These are phyloP conservation scores for Drosophila pseudotalamancana DNA, from an alignment of 2,888 invertebrate species.

Conservation along the genomic window DNA sequence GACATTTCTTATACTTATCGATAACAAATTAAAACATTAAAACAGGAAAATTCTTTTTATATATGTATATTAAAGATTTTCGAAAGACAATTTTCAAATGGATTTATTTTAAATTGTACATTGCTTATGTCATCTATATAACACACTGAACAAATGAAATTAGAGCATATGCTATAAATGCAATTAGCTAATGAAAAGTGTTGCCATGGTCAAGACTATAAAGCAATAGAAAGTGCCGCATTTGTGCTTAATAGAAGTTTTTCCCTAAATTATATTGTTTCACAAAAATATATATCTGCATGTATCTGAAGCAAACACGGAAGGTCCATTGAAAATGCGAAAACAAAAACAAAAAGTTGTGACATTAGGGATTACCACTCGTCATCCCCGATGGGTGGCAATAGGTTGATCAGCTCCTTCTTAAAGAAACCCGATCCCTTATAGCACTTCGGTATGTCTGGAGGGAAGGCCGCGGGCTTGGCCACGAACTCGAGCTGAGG, in stretches of 20 bases:
- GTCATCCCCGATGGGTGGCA: slow-evolving; percentile 3
- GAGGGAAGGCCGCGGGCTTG: background rate
- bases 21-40: no score
- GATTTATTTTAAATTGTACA: no score
- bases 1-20: no score
- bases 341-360: no score
- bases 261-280: background rate
- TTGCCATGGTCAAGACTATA: no score
- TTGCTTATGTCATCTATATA: no score
- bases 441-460: background rate
- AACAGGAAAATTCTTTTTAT: no score
- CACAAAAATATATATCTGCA: background rate
- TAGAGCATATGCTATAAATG: no score
- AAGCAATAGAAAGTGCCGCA: background rate
- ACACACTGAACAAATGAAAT: no score
- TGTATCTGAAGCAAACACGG: background rate
- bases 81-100: no score
- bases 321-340: background rate
- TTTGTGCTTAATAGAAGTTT: background rate
- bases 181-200: no score
- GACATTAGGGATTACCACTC: background rate
- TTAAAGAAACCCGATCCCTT: background rate
- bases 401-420: background rate
- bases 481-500: background rate
- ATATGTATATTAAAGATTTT: no score